These are phyloP conservation scores for Morpho deidamia DNA, from an alignment of 2,888 invertebrate genomes.

Conservation along the genomic window DNA sequence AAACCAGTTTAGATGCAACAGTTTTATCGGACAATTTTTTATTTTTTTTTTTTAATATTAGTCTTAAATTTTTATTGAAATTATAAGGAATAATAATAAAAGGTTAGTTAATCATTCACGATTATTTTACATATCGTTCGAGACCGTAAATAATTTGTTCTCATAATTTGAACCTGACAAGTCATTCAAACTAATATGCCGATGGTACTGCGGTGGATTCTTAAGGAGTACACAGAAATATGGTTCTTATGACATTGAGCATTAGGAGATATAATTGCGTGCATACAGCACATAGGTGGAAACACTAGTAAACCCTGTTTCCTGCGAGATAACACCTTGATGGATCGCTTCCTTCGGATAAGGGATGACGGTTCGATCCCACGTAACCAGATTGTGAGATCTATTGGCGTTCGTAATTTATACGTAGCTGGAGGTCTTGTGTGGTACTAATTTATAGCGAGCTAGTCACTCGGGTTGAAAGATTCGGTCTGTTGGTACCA, in stretches of 20 bases:
- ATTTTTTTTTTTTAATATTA: background rate
- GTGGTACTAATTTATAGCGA: background rate
- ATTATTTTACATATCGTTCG: background rate
- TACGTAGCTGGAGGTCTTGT: slow-evolving; percentile 7
- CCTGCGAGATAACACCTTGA: slow-evolving; percentile 67
- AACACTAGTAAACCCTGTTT: slow-evolving; percentile 39
- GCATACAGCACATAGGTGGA: slow-evolving; percentile 17
- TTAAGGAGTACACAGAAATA: background rate
- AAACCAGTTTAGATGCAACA: too few species aligned
- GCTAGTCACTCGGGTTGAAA: slow-evolving; percentile 1
- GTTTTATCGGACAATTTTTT: too few species aligned
- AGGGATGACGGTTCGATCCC: slow-evolving; percentile 34
- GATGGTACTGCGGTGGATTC: slow-evolving; percentile 2
- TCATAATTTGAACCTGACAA: slow-evolving; percentile 14
- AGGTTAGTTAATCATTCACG: background rate
- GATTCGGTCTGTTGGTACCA: background rate
- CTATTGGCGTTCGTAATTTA: slow-evolving; percentile 15
- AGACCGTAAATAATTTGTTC: slow-evolving; percentile 5
- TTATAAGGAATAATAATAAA: background rate
- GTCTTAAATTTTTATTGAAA: background rate
- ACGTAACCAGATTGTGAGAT: slow-evolving; percentile 25
- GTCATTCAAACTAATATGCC: slow-evolving; percentile 14
- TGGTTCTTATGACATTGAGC: background rate
- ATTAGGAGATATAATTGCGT: slow-evolving; percentile 5
- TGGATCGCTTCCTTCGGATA: slow-evolving; percentile 68